A percentile compares a stretch with the other conserved stretches of the same genome.
These are phyloP conservation scores for Nibea albiflora DNA, from an alignment of 2,113 vertebrate species.

Conservation along the genomic window DNA sequence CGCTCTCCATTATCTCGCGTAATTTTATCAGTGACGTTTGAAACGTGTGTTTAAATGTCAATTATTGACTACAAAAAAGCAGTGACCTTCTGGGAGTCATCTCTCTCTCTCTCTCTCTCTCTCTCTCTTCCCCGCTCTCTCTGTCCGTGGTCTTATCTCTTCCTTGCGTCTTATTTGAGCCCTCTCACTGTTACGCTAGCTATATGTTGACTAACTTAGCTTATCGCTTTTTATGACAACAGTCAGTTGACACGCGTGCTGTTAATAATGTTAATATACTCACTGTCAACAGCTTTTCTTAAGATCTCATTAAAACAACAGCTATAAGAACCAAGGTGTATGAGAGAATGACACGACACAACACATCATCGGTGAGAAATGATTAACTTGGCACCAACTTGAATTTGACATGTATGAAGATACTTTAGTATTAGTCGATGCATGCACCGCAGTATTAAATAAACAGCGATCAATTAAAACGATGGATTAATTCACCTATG, in stretches of 20 bases:
- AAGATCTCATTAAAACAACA: conserved; percentile 59
- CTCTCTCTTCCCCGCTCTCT: conserved; percentile 4
- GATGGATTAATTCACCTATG: not conserved
- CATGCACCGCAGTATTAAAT: not conserved
- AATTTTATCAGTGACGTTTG: conserved; percentile 93
- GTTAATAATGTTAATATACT: conserved; percentile 61
- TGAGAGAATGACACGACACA: conserved; percentile 18
- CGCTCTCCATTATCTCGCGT: conserved; percentile 90
- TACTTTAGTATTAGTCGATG: conserved; percentile 1
- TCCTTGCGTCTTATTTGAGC: conserved; percentile 30
- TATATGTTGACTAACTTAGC: conserved; percentile 34
- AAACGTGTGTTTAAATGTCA: conserved; percentile 98
- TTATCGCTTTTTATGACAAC: conserved; percentile 48
- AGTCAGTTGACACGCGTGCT: conserved; percentile 43
- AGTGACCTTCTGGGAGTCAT: conserved; percentile 93
- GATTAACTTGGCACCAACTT: conserved; percentile 11
- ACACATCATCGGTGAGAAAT: conserved; percentile 30
- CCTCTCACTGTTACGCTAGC: conserved; percentile 26
- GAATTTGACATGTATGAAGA: not conserved
- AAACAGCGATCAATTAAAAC: not conserved
- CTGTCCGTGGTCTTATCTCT: conserved; percentile 33
- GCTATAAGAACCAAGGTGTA: conserved; percentile 31
- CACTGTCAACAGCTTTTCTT: conserved; percentile 56
- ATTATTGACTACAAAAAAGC: conserved; percentile 93
- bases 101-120: conserved; percentile 38